Evolutionary conservation across 2,888 invertebrate species (phyloP).

Genomic region (Macrostomum cliftonense): DNA sequence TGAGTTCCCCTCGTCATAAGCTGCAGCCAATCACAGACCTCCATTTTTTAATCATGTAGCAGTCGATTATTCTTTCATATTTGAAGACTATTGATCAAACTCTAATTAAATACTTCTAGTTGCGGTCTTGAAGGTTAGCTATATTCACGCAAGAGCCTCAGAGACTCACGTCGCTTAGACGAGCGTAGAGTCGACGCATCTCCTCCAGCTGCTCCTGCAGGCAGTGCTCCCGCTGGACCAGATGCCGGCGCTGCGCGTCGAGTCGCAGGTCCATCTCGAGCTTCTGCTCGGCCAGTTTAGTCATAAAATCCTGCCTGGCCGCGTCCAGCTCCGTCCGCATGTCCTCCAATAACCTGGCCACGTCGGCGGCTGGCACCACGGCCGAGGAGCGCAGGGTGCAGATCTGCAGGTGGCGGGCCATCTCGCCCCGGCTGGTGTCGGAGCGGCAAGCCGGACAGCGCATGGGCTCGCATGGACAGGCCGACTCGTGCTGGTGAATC

Average conservation of each 20-base stretch:
- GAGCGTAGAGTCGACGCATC: conserved; percentile 15
- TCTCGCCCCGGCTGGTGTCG: not conserved
- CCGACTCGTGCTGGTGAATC: conserved; percentile 17
- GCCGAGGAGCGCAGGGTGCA: not conserved
- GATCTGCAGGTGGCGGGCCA: not conserved
- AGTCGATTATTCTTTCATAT: too few relatives aligned
- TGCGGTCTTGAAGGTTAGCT: too few relatives aligned
- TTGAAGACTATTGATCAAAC: too few relatives aligned
- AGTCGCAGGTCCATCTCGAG: conserved; percentile 22
- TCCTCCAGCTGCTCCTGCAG: conserved; percentile 20
- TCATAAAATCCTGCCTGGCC: conserved; percentile 21
- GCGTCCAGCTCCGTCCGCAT: conserved; percentile 19
- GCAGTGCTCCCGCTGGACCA: conserved; percentile 22
- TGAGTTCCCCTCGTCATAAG: too few relatives aligned
- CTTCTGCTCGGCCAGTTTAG: conserved; percentile 21
- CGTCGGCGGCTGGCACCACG: not conserved
- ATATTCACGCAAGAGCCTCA: too few relatives aligned
- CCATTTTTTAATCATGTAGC: too few relatives aligned
- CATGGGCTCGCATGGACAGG: conserved; percentile 15
- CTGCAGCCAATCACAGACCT: too few relatives aligned
- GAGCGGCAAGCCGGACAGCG: not conserved
- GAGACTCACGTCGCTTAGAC: not conserved
- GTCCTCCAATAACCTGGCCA: conserved; percentile 13
- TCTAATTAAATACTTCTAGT: too few relatives aligned
- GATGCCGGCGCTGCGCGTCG: conserved; percentile 24